Conservation (phyloP, 2,888 invertebrate species). For the Tillus elongatus region DNA sequence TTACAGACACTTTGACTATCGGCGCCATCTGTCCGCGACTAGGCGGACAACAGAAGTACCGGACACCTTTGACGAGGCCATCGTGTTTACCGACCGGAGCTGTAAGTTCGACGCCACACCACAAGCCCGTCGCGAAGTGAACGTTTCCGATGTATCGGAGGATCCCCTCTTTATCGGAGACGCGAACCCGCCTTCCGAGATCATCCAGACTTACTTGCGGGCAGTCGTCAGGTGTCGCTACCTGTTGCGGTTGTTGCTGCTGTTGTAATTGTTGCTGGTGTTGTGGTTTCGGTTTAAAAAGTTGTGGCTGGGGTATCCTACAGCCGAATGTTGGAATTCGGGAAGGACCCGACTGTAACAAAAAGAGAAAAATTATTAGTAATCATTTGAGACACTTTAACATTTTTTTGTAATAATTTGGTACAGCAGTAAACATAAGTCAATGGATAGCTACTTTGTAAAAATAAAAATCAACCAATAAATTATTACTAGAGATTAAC, state of each 20-base stretch:
- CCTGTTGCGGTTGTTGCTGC: no score
- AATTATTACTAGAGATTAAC: no score
- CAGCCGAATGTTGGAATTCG: constrained; percentile 37
- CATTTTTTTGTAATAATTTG: no score
- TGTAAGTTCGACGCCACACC: constrained; percentile 57
- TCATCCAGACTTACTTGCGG: constrained; percentile 15
- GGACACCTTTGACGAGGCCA: constrained; percentile 51
- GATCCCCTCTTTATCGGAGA: constrained; percentile 42
- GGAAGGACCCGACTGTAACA: constrained; percentile 31
- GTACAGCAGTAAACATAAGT: no score
- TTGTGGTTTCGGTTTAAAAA: constrained; percentile 15
- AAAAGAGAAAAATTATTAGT: constrained; percentile 17
- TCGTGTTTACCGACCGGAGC: constrained; percentile 51
- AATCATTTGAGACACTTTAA: no score
- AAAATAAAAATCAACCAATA: no score
- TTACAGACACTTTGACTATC: constrained; percentile 44
- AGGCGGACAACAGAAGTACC: constrained; percentile 53
- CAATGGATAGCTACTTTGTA: no score
- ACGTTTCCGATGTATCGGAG: constrained; percentile 51
- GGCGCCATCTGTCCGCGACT: constrained; percentile 57
- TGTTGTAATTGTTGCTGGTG: constrained; percentile 7
- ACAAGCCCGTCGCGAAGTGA: constrained; percentile 47
- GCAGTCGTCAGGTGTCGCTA: not conserved
- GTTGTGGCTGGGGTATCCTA: constrained; percentile 28
- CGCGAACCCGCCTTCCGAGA: constrained; percentile 33